Evolutionary conservation across 2,888 invertebrate genomes (phyloP).

Genomic region (Cenopis cana): DNA sequence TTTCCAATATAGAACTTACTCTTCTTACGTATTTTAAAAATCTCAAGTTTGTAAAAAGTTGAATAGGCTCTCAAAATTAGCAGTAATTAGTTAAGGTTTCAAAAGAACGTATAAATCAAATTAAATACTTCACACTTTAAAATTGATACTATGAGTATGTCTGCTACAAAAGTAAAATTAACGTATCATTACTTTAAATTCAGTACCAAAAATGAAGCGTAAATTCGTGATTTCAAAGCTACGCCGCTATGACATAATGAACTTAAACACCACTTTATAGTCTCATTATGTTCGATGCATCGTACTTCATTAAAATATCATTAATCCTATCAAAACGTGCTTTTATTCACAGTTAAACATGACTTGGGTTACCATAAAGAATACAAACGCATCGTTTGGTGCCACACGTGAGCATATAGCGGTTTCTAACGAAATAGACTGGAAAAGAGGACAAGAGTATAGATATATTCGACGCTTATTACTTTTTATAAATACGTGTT

Average conservation of each 20-base stretch:
- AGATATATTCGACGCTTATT: neutral
- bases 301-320: slow-evolving; percentile 66
- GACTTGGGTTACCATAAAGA: slow-evolving; percentile 60
- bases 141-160: neutral
- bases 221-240: slow-evolving; percentile 30
- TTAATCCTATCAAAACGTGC: slow-evolving; percentile 61
- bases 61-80: no score
- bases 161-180: neutral
- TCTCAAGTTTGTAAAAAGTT: no score
- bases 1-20: no score
- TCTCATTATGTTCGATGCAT: slow-evolving; percentile 45
- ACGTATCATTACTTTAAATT: neutral
- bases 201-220: slow-evolving; percentile 15
- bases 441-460: neutral
- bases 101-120: no score
- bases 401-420: slow-evolving; percentile 66
- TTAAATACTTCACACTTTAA: no score
- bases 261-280: slow-evolving; percentile 43
- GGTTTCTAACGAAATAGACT: slow-evolving; percentile 58
- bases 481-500: slow-evolving; percentile 58
- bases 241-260: slow-evolving; percentile 39
- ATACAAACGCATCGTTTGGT: slow-evolving; percentile 67
- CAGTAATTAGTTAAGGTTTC: no score
- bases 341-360: slow-evolving; percentile 57
- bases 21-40: no score